Base-by-base conservation (phyloP, 1,140 invertebrate species). In the Pseudomyrmex pallidus region DNA sequence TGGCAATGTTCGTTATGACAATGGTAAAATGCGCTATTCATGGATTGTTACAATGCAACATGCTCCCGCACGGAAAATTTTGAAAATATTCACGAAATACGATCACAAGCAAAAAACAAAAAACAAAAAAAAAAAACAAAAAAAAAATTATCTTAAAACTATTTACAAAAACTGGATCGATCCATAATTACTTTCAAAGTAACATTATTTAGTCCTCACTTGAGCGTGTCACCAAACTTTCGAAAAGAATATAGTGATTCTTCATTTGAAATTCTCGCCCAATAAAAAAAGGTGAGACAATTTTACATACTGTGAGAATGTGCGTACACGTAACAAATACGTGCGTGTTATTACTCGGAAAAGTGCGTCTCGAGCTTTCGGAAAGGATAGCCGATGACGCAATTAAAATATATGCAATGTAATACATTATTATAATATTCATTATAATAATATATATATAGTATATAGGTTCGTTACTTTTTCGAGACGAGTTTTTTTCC, bases 151-250 rank as follows among this genome's bases (percentile, higher is more conserved):
- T 80, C 86, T 90, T 88, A 85, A 88, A 85, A 90, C 90, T 92
- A 93, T 93, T 93, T 93, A 93, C 92, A 93, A 91, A 90, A 86
- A 90, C 87, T 59, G 83, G 73, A 74, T 52, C 78, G 20, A 67
- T 56, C 17, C 62, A 67, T 63, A 68, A 77, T 70, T 35, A 74
- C 70, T 87, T 78, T 70, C 67, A 25, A 70, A 59, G 56, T 66
- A 84, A 80, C 25, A 50, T 35, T 35, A 35, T 83, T 59, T 52
- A 72, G 66, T 70, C 44, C 20, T 70, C 8, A 12, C 25, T 70
- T 80, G 76, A 80, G 66, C 76, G 64, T 50, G 44, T 70, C 76
- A 59, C 22, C 61, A 54, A 44, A 70, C 54, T 70, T 70, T 70
- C 20, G 15, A 80, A 80, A 80, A 80, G 64, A 70, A 70, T 7